phyloP scores from a whole-genome alignment of 2,888 invertebrate species.

The Galerucella nymphaeae region DNA sequence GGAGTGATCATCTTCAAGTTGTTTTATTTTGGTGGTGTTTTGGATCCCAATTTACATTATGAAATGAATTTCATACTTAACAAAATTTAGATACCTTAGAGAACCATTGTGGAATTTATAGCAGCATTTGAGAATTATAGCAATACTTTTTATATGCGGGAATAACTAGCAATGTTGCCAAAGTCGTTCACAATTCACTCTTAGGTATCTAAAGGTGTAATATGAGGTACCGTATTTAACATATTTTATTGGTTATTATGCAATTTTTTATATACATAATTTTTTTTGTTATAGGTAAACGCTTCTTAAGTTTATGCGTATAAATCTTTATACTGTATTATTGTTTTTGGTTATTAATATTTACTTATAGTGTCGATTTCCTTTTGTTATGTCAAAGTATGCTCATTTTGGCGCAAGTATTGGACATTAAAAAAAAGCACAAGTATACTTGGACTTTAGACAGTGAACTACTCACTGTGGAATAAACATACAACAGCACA shows the following conservation, averaged over 20 bases:
- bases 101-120: not conserved
- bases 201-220: not conserved
- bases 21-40: not conserved
- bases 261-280: not conserved
- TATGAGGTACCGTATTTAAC: not conserved
- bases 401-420: not conserved
- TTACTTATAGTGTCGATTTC: not conserved
- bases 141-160: too few species aligned
- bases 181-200: not conserved
- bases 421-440: too few species aligned
- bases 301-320: not conserved
- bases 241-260: not conserved
- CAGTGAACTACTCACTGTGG: too few species aligned
- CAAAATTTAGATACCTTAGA: not conserved
- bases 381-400: not conserved
- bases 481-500: too few species aligned
- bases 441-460: too few species aligned
- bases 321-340: not conserved
- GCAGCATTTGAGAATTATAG: too few species aligned
- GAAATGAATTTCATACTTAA: not conserved
- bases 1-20: not conserved
- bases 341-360: constrained; percentile 2
- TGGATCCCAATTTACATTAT: not conserved
- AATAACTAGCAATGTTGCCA: too few species aligned
- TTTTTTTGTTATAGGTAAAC: not conserved